Evolutionary conservation across 2,888 invertebrate genomes (phyloP).

Genomic region (Koerneria pararmatus): DNA sequence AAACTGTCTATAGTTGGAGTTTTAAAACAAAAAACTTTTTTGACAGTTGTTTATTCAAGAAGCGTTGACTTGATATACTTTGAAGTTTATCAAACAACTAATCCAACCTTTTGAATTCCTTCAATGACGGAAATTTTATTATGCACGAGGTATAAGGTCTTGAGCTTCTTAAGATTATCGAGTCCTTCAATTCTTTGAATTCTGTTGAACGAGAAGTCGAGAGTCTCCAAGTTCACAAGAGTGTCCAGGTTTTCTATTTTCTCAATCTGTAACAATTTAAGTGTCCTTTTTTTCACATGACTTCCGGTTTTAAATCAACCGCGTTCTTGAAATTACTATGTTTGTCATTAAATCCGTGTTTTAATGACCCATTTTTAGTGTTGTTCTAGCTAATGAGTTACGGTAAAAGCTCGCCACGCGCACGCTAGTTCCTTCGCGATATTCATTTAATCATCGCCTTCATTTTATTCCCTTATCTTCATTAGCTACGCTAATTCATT

Average conservation of each 20-base stretch:
- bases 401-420: too few relatives aligned
- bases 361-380: too few relatives aligned
- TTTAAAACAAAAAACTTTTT: neutral
- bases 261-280: slow-evolving; percentile 11
- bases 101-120: slow-evolving; percentile 64
- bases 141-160: slow-evolving; percentile 63
- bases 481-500: too few relatives aligned
- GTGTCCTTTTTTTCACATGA: neutral
- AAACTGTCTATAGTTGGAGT: neutral
- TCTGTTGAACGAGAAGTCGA: slow-evolving; percentile 93
- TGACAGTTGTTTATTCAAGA: too few relatives aligned
- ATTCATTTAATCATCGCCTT: too few relatives aligned
- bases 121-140: slow-evolving; percentile 63
- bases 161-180: slow-evolving; percentile 59
- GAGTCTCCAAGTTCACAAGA: slow-evolving; percentile 81
- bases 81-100: too few relatives aligned
- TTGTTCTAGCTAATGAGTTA: too few relatives aligned
- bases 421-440: too few relatives aligned
- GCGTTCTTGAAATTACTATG: too few relatives aligned
- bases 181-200: slow-evolving; percentile 62
- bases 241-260: slow-evolving; percentile 83
- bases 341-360: too few relatives aligned
- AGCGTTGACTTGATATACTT: too few relatives aligned
- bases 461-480: too few relatives aligned
- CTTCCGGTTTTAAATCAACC: slow-evolving; percentile 1